phyloP scores from a whole-genome alignment of 2,888 invertebrate genomes.

The Julus scandinavius region DNA sequence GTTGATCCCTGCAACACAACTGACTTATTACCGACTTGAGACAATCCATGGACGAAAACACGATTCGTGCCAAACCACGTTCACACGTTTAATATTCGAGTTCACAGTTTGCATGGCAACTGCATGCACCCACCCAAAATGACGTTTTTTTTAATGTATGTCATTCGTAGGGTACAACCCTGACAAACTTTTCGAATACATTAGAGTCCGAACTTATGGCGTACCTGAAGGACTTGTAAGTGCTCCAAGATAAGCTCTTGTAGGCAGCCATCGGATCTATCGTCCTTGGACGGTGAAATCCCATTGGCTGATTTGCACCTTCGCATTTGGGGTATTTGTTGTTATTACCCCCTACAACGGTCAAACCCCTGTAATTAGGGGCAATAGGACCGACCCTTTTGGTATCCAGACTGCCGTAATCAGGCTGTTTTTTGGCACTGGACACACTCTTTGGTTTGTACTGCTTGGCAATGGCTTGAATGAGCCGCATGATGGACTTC shows the following conservation, averaged over 20 bases:
- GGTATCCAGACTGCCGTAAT: constrained; percentile 51
- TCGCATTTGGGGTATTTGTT: not conserved
- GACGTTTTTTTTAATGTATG: not conserved
- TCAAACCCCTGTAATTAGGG: constrained; percentile 23
- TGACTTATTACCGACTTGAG: constrained; percentile 26
- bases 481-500: constrained; percentile 68
- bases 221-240: constrained; percentile 44
- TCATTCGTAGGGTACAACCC: constrained; percentile 8
- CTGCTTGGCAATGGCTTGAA: constrained; percentile 68
- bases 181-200: constrained; percentile 28
- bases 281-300: constrained; percentile 37
- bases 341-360: not conserved
- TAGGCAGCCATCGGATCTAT: constrained; percentile 17
- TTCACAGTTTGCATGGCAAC: not conserved
- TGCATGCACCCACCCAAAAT: not conserved
- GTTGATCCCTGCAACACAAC: constrained; percentile 21
- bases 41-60: not conserved
- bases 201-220: not conserved
- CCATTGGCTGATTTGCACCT: not conserved
- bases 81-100: not conserved
- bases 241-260: constrained; percentile 49
- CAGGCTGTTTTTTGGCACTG: constrained; percentile 20
- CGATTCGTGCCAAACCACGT: not conserved
- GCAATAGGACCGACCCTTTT: constrained; percentile 2
- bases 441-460: constrained; percentile 64